phyloP scores from a whole-genome alignment of 2,797 vertebrate species.

The Otolemur crassicaudatus region DNA sequence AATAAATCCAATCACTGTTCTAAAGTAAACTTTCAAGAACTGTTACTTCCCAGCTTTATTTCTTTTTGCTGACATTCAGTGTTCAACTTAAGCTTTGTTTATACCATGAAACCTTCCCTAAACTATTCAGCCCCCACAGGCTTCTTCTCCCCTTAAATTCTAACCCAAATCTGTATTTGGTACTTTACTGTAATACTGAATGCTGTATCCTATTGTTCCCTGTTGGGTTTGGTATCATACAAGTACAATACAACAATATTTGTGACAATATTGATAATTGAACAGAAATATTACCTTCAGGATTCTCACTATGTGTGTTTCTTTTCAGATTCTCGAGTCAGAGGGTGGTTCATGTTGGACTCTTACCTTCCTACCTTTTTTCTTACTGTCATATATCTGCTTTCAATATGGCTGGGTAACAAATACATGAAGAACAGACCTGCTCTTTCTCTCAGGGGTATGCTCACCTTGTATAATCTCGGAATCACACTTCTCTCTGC shows the following conservation, averaged over 20 bases:
- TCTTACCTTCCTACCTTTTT: slow-evolving; percentile 92
- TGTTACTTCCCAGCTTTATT: neutral
- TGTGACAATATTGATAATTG: neutral
- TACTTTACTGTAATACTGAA: neutral
- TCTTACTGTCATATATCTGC: slow-evolving; percentile 90
- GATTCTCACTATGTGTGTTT: neutral
- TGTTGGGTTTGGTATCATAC: neutral
- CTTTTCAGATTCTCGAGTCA: slow-evolving; percentile 91
- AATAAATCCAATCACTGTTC: neutral
- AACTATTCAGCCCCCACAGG: neutral
- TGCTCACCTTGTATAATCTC: slow-evolving; percentile 92
- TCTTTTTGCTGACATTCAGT: neutral
- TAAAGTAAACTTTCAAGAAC: neutral
- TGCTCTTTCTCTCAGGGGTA: slow-evolving; percentile 90
- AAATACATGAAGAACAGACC: slow-evolving; percentile 91
- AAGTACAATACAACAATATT: no score
- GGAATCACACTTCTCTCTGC: slow-evolving; percentile 91
- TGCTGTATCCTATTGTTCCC: accelerated
- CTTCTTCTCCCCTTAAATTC: neutral
- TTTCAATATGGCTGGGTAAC: slow-evolving; percentile 91
- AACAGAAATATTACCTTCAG: accelerated
- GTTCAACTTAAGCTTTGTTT: neutral
- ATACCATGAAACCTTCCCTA: neutral
- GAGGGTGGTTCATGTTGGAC: slow-evolving; percentile 94
- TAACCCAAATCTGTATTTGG: neutral